Evolutionary conservation across 2,113 vertebrate species (phyloP).

Genomic region (Daboia siamensis): DNA sequence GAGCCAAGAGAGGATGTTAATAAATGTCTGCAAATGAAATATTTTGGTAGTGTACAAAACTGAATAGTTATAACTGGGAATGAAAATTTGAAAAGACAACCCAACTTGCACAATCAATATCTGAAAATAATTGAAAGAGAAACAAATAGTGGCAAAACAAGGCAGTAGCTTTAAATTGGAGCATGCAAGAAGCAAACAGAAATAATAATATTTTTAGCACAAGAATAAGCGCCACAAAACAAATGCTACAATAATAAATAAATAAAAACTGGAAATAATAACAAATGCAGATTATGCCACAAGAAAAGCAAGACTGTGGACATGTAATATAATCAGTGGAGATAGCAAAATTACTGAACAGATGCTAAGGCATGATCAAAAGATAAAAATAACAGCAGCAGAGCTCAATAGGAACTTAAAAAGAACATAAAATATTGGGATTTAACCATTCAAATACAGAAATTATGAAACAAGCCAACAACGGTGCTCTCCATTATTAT

Average conservation of each 20-base stretch:
- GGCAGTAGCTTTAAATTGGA: not conserved
- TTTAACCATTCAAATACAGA: not conserved
- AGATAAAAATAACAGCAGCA: not conserved
- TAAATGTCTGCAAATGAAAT: not conserved
- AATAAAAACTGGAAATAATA: not conserved
- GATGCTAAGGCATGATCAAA: not conserved
- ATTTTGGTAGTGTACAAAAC: not conserved
- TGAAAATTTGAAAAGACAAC: not conserved
- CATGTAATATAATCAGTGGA: not conserved
- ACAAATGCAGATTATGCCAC: not conserved
- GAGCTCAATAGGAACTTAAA: not conserved
- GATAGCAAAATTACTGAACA: not conserved
- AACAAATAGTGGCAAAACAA: not conserved
- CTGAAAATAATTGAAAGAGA: not conserved
- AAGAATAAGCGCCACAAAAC: not conserved
- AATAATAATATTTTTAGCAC: not conserved
- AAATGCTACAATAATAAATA: not conserved
- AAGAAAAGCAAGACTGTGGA: not conserved
- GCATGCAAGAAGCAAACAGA: not conserved
- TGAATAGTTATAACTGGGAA: not conserved
- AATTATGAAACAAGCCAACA: not conserved
- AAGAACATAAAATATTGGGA: not conserved
- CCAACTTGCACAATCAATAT: not conserved
- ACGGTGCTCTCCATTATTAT: not conserved
- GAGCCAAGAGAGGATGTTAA: not conserved